These are phyloP conservation scores for Piprites chloris DNA, from an alignment of 2,113 vertebrate genomes.

Conservation along the genomic window DNA sequence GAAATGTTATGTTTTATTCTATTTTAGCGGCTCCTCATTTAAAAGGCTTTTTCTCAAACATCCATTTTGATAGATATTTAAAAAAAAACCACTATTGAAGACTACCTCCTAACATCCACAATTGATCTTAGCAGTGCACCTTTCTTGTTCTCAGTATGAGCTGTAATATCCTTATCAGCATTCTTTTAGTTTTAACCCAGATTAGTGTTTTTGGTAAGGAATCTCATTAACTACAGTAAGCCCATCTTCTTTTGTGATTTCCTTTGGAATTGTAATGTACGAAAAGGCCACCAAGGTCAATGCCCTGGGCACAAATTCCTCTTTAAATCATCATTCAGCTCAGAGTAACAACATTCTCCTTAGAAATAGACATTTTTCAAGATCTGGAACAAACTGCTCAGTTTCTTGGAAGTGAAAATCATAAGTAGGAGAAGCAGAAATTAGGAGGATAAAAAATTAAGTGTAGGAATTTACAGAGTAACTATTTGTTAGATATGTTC, in stretches of 20 bases:
- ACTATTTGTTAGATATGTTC: neutral
- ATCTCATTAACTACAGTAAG: constrained; percentile 80
- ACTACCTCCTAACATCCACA: constrained; percentile 77
- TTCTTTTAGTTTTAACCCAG: constrained; percentile 85
- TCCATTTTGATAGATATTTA: constrained; percentile 68
- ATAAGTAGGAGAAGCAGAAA: neutral
- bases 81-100: constrained; percentile 66
- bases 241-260: constrained; percentile 79
- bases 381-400: constrained; percentile 1
- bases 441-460: neutral
- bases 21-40: constrained; percentile 43
- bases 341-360: constrained; percentile 48
- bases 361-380: constrained; percentile 39
- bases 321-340: constrained; percentile 70
- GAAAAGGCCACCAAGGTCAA: constrained; percentile 75
- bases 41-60: constrained; percentile 71
- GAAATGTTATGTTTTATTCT: constrained; percentile 48
- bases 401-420: neutral
- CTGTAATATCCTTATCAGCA: constrained; percentile 83
- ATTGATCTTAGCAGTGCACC: constrained; percentile 78
- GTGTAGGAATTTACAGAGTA: neutral
- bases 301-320: constrained; percentile 79
- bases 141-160: constrained; percentile 79
- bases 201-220: constrained; percentile 80
- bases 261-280: constrained; percentile 80